Conservation (phyloP, 1,140 invertebrate genomes). For the Pachyrhynchus sulphureomaculatus region DNA sequence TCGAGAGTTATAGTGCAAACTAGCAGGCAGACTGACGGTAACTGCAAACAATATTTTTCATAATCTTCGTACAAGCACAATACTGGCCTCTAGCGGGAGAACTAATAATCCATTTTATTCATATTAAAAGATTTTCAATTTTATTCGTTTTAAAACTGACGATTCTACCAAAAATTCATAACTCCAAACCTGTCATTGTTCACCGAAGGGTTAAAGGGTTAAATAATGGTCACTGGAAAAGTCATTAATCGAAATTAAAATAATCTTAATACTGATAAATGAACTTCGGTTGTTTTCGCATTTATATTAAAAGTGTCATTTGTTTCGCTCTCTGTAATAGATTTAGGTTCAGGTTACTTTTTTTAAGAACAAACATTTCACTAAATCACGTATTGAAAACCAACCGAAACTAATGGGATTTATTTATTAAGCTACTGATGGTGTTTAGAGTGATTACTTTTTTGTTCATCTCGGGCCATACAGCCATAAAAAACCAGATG, state of each 20-base stretch:
- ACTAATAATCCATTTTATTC: too few relatives aligned
- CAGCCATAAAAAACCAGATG: too few relatives aligned
- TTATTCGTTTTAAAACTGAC: too few relatives aligned
- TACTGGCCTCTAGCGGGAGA: too few relatives aligned
- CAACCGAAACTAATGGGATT: slow-evolving; percentile 5
- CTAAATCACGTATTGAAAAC: slow-evolving; percentile 8
- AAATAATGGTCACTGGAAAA: slow-evolving; percentile 7
- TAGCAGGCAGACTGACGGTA: too few relatives aligned
- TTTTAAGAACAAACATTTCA: slow-evolving; percentile 8
- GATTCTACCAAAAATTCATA: not conserved
- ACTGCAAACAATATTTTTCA: too few relatives aligned
- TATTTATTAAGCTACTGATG: slow-evolving; percentile 5
- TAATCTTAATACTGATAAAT: slow-evolving; percentile 9
- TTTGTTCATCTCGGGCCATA: too few relatives aligned
- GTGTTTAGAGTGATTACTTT: too few relatives aligned
- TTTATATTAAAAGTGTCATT: not conserved
- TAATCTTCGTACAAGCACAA: too few relatives aligned
- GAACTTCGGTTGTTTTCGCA: not conserved
- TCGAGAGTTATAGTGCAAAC: too few relatives aligned
- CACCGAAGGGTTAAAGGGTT: slow-evolving; percentile 3
- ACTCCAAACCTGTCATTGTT: not conserved
- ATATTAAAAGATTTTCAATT: too few relatives aligned
- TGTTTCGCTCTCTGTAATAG: not conserved
- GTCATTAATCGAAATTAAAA: slow-evolving; percentile 20
- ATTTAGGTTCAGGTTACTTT: not conserved